Conservation (phyloP, 2,797 vertebrate genomes). For the Spondyliosoma cantharus region DNA sequence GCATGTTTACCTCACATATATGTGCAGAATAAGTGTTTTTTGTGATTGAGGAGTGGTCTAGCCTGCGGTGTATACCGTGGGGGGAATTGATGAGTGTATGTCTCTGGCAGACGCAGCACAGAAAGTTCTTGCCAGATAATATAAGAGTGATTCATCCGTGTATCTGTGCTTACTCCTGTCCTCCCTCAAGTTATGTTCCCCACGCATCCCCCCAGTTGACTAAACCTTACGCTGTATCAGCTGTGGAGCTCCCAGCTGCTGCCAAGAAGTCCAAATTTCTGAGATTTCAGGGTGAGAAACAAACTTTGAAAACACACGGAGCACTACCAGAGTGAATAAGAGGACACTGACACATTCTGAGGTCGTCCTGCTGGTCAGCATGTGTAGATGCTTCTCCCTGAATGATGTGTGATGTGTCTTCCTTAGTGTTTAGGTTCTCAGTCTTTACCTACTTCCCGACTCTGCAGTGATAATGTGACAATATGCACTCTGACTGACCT, state of each 20-base stretch:
- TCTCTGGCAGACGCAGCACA: slow-evolving; percentile 44
- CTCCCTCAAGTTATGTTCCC: slow-evolving; percentile 40
- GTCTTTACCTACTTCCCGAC: slow-evolving; percentile 39
- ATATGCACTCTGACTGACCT: slow-evolving; percentile 71
- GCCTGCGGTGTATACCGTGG: slow-evolving; percentile 25
- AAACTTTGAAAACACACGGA: slow-evolving; percentile 54
- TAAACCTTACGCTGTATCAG: slow-evolving; percentile 56
- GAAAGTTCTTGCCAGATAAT: slow-evolving; percentile 54
- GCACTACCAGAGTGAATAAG: slow-evolving; percentile 37
- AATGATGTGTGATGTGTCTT: slow-evolving; percentile 42
- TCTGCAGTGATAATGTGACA: slow-evolving; percentile 61
- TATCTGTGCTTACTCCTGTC: slow-evolving; percentile 47
- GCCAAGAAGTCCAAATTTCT: slow-evolving; percentile 52
- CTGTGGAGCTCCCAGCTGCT: slow-evolving; percentile 60
- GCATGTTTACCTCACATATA: background rate
- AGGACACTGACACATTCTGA: slow-evolving; percentile 29
- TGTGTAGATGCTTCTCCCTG: slow-evolving; percentile 33
- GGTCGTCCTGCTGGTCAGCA: slow-evolving; percentile 34
- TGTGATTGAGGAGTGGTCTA: slow-evolving; percentile 33
- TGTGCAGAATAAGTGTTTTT: slow-evolving; percentile 12
- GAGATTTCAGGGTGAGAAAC: slow-evolving; percentile 59
- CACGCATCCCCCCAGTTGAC: slow-evolving; percentile 39
- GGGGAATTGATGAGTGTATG: slow-evolving; percentile 33
- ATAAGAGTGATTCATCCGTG: slow-evolving; percentile 67
- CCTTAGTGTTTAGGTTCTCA: slow-evolving; percentile 39